Percentiles rank a stretch among this genome's conserved stretches.
These are phyloP conservation scores for Ptyas mucosa DNA, from an alignment of 2,113 vertebrate genomes.

Conservation along the genomic window DNA sequence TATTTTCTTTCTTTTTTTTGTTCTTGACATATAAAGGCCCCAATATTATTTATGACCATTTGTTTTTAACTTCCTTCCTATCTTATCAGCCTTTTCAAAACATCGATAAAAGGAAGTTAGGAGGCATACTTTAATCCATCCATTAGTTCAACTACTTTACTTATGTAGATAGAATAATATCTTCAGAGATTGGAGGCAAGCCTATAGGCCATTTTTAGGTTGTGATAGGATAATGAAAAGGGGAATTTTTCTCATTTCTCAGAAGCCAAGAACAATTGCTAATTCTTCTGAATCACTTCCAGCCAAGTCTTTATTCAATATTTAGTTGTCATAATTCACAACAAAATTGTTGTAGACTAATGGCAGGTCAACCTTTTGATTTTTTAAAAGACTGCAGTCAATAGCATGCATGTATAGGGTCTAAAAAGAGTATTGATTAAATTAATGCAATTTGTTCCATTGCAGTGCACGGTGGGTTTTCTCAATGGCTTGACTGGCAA, in stretches of 20 bases:
- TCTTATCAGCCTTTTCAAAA: background rate
- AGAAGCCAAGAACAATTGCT: background rate
- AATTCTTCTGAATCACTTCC: background rate
- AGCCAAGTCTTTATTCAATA: background rate
- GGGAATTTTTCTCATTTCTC: background rate
- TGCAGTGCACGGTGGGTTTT: slow-evolving; percentile 90
- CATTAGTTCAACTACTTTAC: background rate
- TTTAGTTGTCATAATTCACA: background rate
- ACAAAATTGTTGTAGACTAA: background rate
- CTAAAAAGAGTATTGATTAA: background rate
- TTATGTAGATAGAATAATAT: background rate
- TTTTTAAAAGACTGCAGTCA: background rate
- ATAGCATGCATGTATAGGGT: background rate
- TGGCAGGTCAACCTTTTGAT: background rate
- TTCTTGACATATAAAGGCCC: background rate
- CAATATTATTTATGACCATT: background rate
- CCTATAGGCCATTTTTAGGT: background rate
- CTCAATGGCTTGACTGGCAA: slow-evolving; percentile 86
- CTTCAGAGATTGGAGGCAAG: background rate
- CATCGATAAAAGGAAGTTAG: background rate
- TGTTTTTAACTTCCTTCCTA: background rate
- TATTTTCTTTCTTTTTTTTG: background rate
- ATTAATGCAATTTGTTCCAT: background rate
- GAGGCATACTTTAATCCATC: background rate
- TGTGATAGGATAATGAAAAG: background rate